Base-by-base conservation (phyloP, 1,140 invertebrate genomes). In the Batillaria attramentaria region DNA sequence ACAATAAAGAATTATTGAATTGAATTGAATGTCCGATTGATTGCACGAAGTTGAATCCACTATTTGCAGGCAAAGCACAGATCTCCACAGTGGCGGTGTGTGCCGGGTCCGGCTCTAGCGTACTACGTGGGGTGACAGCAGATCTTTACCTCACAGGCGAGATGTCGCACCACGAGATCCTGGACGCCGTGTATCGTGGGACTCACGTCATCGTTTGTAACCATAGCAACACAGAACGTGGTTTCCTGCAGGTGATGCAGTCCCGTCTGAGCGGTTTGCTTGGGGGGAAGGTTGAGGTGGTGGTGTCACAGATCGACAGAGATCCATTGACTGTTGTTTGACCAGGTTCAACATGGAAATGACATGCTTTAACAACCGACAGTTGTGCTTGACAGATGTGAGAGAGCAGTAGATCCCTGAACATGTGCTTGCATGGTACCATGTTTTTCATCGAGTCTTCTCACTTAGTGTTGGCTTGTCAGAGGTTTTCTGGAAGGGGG, bases 171-270 rank as follows among this genome's bases (percentile, higher is more conserved):
- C 98, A 99, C 88, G 97, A 98, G 75, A 89, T 99, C 0, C 91
- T 99, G n/a, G 96, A 99, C 86, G 93, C 89, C 16, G 83, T 84
- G 13, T 86, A 81, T 75, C 88, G 84, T 79, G 94, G 95, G 0
- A 93, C 93, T 31, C 93, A 93, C 77, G 97, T 99, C 0, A 95
- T 99, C 83, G 90, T 99, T 28, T 96, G 95, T 81, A 97, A 98
- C 89, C 98, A 99, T 91, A 96, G 95, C n/a, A 96, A 98, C 90
- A 97, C 96, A 3, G 98, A 99, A 91, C 92, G 98, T 77, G 97
- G 97, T 20, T 99, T 94, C 91, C 91, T 99, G 0, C 73, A 78
- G 50, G 78, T 84, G 5, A 82, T 93, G 39, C 84, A 84, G 54
- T 77, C 85, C 18, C 81, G 86, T 43, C 82, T 93, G 13, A 79